A percentile compares a stretch with the other conserved stretches of the same genome.
Evolutionary conservation across 2,888 invertebrate genomes (phyloP).

Genomic region (Erannis defoliaria): DNA sequence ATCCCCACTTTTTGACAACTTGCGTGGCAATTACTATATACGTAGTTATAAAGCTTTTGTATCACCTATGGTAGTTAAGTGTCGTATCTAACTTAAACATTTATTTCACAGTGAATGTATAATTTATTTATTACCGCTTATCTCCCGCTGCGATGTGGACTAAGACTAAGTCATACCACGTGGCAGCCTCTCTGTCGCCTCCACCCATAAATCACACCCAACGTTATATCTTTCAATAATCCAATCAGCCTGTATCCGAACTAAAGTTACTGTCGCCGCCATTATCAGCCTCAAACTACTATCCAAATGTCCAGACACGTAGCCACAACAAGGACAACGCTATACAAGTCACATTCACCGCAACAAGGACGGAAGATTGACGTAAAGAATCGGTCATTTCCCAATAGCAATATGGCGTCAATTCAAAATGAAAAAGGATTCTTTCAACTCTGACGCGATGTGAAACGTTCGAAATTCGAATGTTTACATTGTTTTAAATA

Average conservation of each 20-base stretch:
- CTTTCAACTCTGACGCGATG: slow-evolving; percentile 34
- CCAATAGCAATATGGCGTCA: slow-evolving; percentile 40
- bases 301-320: slow-evolving; percentile 74
- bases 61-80: too few species aligned
- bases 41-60: too few species aligned
- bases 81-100: too few species aligned
- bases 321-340: slow-evolving; percentile 44
- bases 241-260: slow-evolving; percentile 65
- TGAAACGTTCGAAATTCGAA: slow-evolving; percentile 39
- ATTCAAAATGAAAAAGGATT: slow-evolving; percentile 30
- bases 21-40: too few species aligned
- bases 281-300: slow-evolving; percentile 65
- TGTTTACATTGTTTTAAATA: slow-evolving; percentile 23
- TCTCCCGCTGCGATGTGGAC: slow-evolving; percentile 38
- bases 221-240: slow-evolving; percentile 72
- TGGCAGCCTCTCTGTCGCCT: slow-evolving; percentile 9
- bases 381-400: slow-evolving; percentile 56
- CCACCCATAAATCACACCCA: slow-evolving; percentile 58
- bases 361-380: slow-evolving; percentile 33
- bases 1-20: too few species aligned
- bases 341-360: background rate
- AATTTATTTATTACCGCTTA: too few species aligned
- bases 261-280: slow-evolving; percentile 75
- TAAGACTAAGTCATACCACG: background rate
- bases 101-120: too few species aligned